A percentile compares a stretch with the other conserved stretches of the same genome.
These are phyloP conservation scores for Eupithecia pulchellata DNA, from an alignment of 2,888 invertebrate species.

Conservation along the genomic window DNA sequence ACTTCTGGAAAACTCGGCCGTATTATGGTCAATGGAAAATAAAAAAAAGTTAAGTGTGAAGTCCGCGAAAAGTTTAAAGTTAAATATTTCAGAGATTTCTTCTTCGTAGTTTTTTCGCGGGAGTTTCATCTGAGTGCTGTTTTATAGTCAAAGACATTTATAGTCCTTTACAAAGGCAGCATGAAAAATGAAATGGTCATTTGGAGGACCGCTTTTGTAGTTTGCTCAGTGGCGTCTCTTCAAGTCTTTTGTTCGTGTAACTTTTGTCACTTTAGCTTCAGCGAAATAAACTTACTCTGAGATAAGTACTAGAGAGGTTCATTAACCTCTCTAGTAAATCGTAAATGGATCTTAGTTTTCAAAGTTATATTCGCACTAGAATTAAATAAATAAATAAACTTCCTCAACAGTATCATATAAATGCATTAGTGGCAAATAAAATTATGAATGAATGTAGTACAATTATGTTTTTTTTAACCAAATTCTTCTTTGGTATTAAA, in stretches of 20 bases:
- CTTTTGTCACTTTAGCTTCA: conserved; percentile 20
- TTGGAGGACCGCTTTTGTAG: conserved; percentile 32
- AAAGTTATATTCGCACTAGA: background rate
- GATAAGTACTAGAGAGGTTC: background rate
- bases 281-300: conserved; percentile 1
- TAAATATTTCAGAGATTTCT: conserved; percentile 68
- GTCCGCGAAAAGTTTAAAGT: conserved; percentile 63
- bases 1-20: conserved; percentile 61
- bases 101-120: conserved; percentile 51
- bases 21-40: conserved; percentile 67
- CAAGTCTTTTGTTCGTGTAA: conserved; percentile 27
- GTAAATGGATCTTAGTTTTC: background rate
- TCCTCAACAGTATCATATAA: background rate
- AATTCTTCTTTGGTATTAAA: background rate
- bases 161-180: conserved; percentile 51
- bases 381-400: background rate
- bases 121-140: conserved; percentile 50
- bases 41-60: conserved; percentile 54
- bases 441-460: too few relatives aligned
- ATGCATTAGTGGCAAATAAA: too few relatives aligned
- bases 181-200: conserved; percentile 53
- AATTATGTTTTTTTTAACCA: too few relatives aligned
- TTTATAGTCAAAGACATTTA: too few relatives aligned
- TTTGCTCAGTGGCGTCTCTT: conserved; percentile 31
- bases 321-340: too few relatives aligned